Base-by-base conservation (phyloP, 2,113 vertebrate genomes). In the Carassius gibelio region DNA sequence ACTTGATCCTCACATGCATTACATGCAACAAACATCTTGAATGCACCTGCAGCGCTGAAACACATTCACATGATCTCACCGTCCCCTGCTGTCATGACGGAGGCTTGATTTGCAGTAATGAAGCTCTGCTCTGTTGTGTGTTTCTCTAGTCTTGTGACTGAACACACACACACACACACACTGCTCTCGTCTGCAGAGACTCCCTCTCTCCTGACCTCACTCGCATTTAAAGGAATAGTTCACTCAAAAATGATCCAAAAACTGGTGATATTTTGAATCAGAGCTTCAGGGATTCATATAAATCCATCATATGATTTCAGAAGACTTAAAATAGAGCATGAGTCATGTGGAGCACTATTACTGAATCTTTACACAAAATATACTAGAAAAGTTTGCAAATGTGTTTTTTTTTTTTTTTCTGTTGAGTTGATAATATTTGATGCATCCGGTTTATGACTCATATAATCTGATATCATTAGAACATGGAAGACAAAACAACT, bases 41-140 rank as follows among this genome's bases (percentile, higher is more conserved):
- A 38, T 13, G 10, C 52, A 48, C 61, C 45, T 64, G 23, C 52
- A 26, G 2, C 14, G 11, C 34, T 15, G 36, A 81, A 26, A 84
- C 26, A 30, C 42, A 14, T 0, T 9, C 42, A 45, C 38, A 42
- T 42, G 42, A 45, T 74, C 79, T 69, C 86, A 90, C 89, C 88
- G 85, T 87, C 83, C 14, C 71, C 85, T 55, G 87, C 81, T 9
- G 88, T 89, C 89, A 90, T 90, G 36, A 59, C 84, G 81, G 57
- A 89, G 3, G 76, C 30, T 61, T 45, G 82, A 34, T 21, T 50
- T 42, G 59, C 80, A 69, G 80, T 0, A 69, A 2, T 48, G 10
- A 61, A 23, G 55, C 14, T 77, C 75, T 57, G 75, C 8, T 45
- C 8, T 42, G 38, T 76, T 30, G 30, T 30, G 8, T 75, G 69